Evolutionary conservation across 2,113 vertebrate species (phyloP), one percentile per base, ranked within the genome.

Genomic region (Rhipidura dahli): DNA sequence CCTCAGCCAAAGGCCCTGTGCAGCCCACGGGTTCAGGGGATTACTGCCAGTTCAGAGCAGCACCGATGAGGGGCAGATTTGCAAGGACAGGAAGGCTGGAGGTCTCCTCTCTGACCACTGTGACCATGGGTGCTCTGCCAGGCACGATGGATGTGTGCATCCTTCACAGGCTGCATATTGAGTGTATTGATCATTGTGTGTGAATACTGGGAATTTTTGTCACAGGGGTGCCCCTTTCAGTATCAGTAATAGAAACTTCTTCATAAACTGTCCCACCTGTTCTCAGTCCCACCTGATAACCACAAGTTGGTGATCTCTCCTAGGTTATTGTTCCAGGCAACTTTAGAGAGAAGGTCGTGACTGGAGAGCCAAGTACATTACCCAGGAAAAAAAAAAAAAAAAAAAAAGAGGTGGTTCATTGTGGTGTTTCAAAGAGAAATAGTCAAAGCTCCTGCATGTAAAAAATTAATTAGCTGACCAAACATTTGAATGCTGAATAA

Each of bases 381-480:
- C 54, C 37, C 37, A 76, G 37, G 22, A 3, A 3, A 49, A 42
- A 61, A 10, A 8, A 69, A 37, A 59, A 9, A 22, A 17, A 42
- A 40, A 39, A 83, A 54, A 57, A 28, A 42, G 2, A 19, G 1
- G 16, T 65, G 21, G 51, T 45, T 77, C 17, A 0, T 70, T 89
- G 30, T 2, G 14, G 45, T 26, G 72, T 96, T 95, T 95, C 83
- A 94, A 92, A 95, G 49, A 92, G 93, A 91, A 71, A 76, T 75
- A 84, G 24, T 91, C 77, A 89, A 89, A 91, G 81, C 16, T 89
- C 54, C n/a, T 85, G 35, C 24, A 44, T 54, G 82, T 91, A 78
- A 96, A 96, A 95, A 94, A 87, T 85, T 96, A 91, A 91, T 93
- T 93, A 90, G 73, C 57, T 85, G 84, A 94, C 93, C 91, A 96